These are phyloP conservation scores for Drosophila infuscata DNA, from an alignment of 2,888 invertebrate species.

Conservation along the genomic window DNA sequence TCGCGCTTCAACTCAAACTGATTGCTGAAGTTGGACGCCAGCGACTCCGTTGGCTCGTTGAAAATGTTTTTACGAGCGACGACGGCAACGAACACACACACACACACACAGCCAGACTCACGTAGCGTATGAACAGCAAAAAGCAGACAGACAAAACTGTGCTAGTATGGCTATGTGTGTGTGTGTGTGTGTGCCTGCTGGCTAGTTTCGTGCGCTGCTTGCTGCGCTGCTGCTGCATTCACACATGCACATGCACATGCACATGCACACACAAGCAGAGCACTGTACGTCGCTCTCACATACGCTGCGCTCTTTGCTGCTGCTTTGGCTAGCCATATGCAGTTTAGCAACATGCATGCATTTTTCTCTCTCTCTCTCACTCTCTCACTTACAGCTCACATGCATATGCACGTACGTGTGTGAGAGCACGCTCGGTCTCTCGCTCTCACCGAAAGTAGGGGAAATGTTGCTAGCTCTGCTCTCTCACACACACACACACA, in stretches of 20 bases:
- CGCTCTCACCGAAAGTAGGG: constrained; percentile 76
- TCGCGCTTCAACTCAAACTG: constrained; percentile 85
- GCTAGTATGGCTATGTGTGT: constrained; percentile 7
- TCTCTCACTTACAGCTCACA: constrained; percentile 6
- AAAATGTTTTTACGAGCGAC: constrained; percentile 76
- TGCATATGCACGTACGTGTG: constrained; percentile 25
- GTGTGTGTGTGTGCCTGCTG: constrained; percentile 19
- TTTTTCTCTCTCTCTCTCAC: constrained; percentile 30
- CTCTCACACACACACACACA: constrained; percentile 22
- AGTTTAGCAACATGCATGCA: constrained; percentile 57
- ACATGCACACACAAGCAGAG: constrained; percentile 17
- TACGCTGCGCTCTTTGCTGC: constrained; percentile 46
- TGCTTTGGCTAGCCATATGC: constrained; percentile 53
- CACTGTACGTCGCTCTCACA: constrained; percentile 46
- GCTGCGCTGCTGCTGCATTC: constrained; percentile 56
- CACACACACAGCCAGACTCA: constrained; percentile 24
- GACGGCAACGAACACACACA: constrained; percentile 55
- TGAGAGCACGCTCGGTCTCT: constrained; percentile 30
- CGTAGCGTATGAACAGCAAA: constrained; percentile 23
- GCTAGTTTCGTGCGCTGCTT: constrained; percentile 57
- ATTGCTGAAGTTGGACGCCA: constrained; percentile 82
- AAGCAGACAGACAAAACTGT: constrained; percentile 64
- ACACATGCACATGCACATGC: constrained; percentile 37
- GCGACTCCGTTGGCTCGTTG: constrained; percentile 84
- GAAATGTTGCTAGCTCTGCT: constrained; percentile 71